Percentiles rank a stretch among this genome's conserved stretches.
Conservation (phyloP, 2,113 vertebrate genomes). For the Macrotus californicus region DNA sequence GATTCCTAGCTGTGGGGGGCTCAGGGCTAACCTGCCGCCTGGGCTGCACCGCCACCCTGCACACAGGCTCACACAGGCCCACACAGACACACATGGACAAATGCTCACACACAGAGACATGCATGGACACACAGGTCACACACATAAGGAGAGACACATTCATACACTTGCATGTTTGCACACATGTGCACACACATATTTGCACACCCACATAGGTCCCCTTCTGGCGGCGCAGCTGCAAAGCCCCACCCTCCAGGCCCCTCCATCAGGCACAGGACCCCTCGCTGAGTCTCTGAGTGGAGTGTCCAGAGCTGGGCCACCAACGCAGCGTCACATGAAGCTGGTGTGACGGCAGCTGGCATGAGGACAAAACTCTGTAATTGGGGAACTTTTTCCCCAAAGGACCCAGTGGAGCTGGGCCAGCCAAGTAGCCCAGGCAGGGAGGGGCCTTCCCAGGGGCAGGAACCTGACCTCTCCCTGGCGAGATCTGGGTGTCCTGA, state of each 20-base stretch:
- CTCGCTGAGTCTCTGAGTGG: accelerated
- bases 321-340: neutral
- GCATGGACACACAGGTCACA: too few species aligned
- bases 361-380: neutral
- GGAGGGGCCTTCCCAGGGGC: neutral
- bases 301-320: neutral
- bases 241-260: too few species aligned
- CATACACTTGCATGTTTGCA: neutral
- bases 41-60: too few species aligned
- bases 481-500: neutral
- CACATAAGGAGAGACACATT: neutral
- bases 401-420: neutral
- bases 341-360: accelerated
- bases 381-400: neutral
- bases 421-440: neutral
- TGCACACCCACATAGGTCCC: too few species aligned
- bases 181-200: too few species aligned
- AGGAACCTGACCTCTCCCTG: neutral
- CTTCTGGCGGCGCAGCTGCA: accelerated
- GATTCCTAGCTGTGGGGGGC: too few species aligned
- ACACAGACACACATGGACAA: too few species aligned
- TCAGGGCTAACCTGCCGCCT: neutral
- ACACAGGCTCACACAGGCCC: neutral
- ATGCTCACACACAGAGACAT: too few species aligned
- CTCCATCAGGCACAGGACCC: accelerated